Evolutionary conservation across 2,797 vertebrate species (phyloP).

Genomic region (Tiaroga cobitis): DNA sequence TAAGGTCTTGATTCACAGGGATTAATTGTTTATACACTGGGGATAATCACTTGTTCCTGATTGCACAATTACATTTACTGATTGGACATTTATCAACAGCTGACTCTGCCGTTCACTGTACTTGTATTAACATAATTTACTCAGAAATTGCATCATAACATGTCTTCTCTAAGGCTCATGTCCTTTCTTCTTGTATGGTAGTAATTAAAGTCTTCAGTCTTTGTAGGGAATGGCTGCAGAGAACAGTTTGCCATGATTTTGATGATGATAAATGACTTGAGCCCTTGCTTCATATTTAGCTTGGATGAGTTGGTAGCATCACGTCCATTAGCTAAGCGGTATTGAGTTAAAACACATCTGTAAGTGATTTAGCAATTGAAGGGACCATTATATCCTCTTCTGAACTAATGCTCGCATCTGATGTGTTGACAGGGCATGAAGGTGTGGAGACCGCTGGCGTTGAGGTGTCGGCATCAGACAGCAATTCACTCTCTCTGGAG

Average conservation of each 20-base stretch:
- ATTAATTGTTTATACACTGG: slow-evolving; percentile 23
- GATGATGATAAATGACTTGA: slow-evolving; percentile 58
- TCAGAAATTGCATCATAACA: slow-evolving; percentile 17
- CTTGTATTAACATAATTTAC: slow-evolving; percentile 33
- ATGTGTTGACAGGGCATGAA: slow-evolving; percentile 28
- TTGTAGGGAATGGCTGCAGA: slow-evolving; percentile 33
- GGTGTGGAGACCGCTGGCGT: slow-evolving; percentile 16
- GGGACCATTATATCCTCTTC: slow-evolving; percentile 29
- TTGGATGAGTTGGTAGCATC: slow-evolving; percentile 45
- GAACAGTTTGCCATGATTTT: slow-evolving; percentile 41
- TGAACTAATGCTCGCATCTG: slow-evolving; percentile 19
- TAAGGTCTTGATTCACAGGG: slow-evolving; percentile 11
- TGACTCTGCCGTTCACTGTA: slow-evolving; percentile 10
- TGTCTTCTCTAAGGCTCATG: slow-evolving; percentile 16
- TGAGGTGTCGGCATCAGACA: slow-evolving; percentile 25
- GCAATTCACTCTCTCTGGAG: slow-evolving; percentile 11
- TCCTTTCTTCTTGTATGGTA: slow-evolving; percentile 32
- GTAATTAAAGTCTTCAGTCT: slow-evolving; percentile 38
- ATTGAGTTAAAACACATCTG: slow-evolving; percentile 53
- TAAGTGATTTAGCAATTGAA: slow-evolving; percentile 49
- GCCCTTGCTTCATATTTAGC: slow-evolving; percentile 54
- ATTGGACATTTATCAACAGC: slow-evolving; percentile 36
- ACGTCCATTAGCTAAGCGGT: slow-evolving; percentile 18
- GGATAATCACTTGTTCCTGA: slow-evolving; percentile 21
- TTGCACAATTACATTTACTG: slow-evolving; percentile 25